Evolutionary conservation across 2,888 invertebrate genomes (phyloP).

Genomic region (Pseudococcus viburni): DNA sequence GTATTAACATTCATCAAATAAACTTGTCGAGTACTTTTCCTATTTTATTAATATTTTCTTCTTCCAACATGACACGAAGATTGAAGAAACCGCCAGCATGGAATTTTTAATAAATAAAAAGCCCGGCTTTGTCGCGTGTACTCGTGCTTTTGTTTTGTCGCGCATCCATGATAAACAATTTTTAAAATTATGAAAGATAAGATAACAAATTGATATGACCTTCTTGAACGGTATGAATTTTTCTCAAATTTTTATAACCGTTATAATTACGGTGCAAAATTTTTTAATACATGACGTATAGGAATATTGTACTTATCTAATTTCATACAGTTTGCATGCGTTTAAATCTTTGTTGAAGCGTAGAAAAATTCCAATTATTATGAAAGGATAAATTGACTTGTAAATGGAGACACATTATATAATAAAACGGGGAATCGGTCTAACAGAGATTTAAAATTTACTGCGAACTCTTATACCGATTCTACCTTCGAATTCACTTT

Average conservation of each 20-base stretch:
- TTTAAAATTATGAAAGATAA: neutral
- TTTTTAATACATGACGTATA: neutral
- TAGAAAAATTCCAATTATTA: too few relatives aligned
- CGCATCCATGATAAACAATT: neutral
- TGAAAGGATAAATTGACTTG: too few relatives aligned
- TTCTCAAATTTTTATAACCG: neutral
- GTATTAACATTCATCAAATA: slow-evolving; percentile 33
- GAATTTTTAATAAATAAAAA: slow-evolving; percentile 5
- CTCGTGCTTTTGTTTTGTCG: neutral
- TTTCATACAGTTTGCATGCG: neutral
- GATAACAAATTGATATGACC: neutral
- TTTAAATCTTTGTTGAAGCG: neutral
- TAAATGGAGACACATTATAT: too few relatives aligned
- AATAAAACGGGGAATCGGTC: too few relatives aligned
- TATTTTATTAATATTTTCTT: slow-evolving; percentile 33
- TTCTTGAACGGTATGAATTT: neutral
- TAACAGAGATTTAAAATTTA: too few relatives aligned
- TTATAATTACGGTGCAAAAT: neutral
- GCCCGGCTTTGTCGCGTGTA: neutral
- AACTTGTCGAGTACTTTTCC: slow-evolving; percentile 26
- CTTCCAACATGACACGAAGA: slow-evolving; percentile 3
- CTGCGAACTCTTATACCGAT: too few relatives aligned
- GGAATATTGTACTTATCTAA: neutral
- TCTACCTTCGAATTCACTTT: too few relatives aligned
- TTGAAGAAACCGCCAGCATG: neutral